These are phyloP conservation scores for Fissipunctia ypsillon DNA, from an alignment of 2,888 invertebrate species.

Conservation along the genomic window DNA sequence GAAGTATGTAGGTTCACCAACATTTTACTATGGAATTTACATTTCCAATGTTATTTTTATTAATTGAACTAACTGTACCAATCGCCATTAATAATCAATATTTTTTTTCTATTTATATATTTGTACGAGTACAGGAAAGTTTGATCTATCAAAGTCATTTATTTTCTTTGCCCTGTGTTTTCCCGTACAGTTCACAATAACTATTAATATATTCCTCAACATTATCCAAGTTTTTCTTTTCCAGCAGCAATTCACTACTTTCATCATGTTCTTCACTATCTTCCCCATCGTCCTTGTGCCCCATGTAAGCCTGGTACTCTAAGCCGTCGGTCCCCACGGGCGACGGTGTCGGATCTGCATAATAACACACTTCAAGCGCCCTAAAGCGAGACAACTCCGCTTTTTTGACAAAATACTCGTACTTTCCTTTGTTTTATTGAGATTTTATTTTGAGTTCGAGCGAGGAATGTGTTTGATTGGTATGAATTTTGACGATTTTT, in stretches of 20 bases:
- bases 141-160: too few relatives aligned
- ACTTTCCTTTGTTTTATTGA: slow-evolving; percentile 60
- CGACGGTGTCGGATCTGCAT: slow-evolving; percentile 64
- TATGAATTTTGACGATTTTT: slow-evolving; percentile 7
- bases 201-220: too few relatives aligned
- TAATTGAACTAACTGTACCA: neutral
- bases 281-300: slow-evolving; percentile 48
- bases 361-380: slow-evolving; percentile 62
- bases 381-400: slow-evolving; percentile 59
- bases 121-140: too few relatives aligned
- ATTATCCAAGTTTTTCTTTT: too few relatives aligned
- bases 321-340: slow-evolving; percentile 65
- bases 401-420: slow-evolving; percentile 68
- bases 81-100: neutral
- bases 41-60: neutral
- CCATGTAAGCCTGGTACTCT: slow-evolving; percentile 69
- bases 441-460: slow-evolving; percentile 57
- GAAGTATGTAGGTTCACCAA: neutral
- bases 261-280: neutral
- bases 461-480: slow-evolving; percentile 50
- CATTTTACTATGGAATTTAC: neutral
- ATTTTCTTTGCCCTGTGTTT: too few relatives aligned
- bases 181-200: too few relatives aligned
- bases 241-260: neutral
- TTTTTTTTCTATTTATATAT: too few relatives aligned